Evolutionary conservation across 2,797 vertebrate species (phyloP).

Genomic region (Astyanax mexicanus): DNA sequence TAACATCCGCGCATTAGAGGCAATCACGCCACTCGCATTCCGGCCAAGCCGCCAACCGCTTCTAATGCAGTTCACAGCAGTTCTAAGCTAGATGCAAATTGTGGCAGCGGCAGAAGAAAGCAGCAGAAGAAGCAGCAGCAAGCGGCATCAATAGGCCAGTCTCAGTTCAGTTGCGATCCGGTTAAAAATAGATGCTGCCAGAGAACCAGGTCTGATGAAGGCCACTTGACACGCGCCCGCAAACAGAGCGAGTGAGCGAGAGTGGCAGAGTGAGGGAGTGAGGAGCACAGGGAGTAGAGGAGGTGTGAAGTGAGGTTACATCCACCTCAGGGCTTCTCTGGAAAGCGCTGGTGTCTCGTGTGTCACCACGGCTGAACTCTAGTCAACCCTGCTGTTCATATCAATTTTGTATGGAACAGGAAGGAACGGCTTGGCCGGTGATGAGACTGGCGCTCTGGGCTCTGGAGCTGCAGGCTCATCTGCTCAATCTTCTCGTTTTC

Average conservation of each 20-base stretch:
- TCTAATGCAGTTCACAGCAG: slow-evolving; percentile 9
- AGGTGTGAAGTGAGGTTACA: slow-evolving; percentile 40
- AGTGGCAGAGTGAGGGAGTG: slow-evolving; percentile 5
- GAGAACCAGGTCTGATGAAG: slow-evolving; percentile 29
- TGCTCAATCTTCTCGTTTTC: slow-evolving; percentile 24
- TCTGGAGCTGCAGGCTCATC: slow-evolving; percentile 45
- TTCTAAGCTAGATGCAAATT: slow-evolving; percentile 36
- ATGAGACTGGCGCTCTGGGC: slow-evolving; percentile 43
- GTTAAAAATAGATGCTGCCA: slow-evolving; percentile 47
- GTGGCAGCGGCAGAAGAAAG: background rate
- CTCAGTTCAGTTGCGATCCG: slow-evolving; percentile 9
- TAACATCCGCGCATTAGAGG: slow-evolving; percentile 23
- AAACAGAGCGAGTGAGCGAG: slow-evolving; percentile 22
- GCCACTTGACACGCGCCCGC: slow-evolving; percentile 40
- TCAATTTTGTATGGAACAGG: slow-evolving; percentile 50
- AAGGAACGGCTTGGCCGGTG: slow-evolving; percentile 32
- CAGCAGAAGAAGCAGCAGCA: background rate
- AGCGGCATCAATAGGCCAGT: background rate
- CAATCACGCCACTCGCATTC: slow-evolving; percentile 20
- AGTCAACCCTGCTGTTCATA: slow-evolving; percentile 53
- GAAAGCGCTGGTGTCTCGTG: slow-evolving; percentile 28
- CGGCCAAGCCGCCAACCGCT: slow-evolving; percentile 28
- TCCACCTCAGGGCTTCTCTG: slow-evolving; percentile 47
- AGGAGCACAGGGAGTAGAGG: slow-evolving; percentile 12
- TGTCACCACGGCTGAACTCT: slow-evolving; percentile 51